These are phyloP conservation scores for Ramphastos sulfuratus DNA, from an alignment of 2,113 vertebrate species.

Conservation along the genomic window DNA sequence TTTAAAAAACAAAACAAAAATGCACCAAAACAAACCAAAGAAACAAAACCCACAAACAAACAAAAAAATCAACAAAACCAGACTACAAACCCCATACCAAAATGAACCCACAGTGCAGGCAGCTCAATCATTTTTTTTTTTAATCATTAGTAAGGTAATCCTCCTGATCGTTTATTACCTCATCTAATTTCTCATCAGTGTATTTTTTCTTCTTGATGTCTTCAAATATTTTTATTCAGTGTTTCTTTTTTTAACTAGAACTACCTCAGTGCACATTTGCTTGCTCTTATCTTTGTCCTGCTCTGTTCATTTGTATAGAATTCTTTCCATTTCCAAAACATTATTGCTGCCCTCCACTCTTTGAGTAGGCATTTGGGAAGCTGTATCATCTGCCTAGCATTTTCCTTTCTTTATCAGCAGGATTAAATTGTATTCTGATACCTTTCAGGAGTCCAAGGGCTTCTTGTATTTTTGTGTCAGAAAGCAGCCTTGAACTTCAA, in stretches of 20 bases:
- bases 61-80: too few relatives aligned
- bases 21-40: background rate
- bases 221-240: background rate
- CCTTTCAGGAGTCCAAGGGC: background rate
- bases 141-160: background rate
- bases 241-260: background rate
- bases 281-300: background rate
- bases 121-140: background rate
- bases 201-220: background rate
- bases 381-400: background rate
- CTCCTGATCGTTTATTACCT: background rate
- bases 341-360: background rate
- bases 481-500: conserved; percentile 14
- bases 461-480: background rate
- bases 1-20: background rate
- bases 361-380: background rate
- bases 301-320: background rate
- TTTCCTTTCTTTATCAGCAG: conserved; percentile 32
- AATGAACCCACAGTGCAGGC: background rate
- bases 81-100: too few relatives aligned
- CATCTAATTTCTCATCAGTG: background rate
- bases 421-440: background rate
- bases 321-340: background rate
- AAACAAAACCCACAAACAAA: too few relatives aligned
- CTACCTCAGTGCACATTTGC: background rate